phyloP scores from a whole-genome alignment of 2,797 vertebrate species.

The Hemitrygon akajei region DNA sequence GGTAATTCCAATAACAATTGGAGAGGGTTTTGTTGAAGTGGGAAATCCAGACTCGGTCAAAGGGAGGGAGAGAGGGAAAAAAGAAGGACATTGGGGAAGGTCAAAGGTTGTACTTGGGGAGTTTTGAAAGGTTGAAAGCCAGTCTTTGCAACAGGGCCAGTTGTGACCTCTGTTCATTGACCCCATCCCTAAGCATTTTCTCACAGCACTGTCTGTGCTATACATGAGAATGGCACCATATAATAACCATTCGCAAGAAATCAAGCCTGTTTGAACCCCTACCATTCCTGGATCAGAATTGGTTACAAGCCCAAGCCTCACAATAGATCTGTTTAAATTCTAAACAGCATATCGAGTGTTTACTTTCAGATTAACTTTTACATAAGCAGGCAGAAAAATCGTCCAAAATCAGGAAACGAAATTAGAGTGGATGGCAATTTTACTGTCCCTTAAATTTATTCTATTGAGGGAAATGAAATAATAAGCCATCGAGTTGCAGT shows the following conservation, averaged over 20 bases:
- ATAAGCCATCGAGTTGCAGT: background rate
- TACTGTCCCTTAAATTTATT: background rate
- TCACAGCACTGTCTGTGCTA: background rate
- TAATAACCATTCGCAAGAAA: slow-evolving; percentile 17
- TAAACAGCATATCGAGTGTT: no score
- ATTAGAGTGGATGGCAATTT: background rate
- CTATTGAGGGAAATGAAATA: background rate
- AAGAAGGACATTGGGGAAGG: background rate
- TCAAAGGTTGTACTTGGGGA: slow-evolving; percentile 25
- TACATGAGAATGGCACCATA: slow-evolving; percentile 16
- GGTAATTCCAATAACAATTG: background rate
- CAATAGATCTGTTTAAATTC: background rate
- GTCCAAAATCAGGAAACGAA: background rate
- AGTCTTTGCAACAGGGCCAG: background rate
- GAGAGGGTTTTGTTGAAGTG: background rate
- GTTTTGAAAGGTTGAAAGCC: background rate
- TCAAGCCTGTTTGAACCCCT: background rate
- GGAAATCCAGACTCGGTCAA: background rate
- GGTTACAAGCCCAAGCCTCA: background rate
- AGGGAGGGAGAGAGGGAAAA: background rate
- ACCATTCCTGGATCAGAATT: background rate
- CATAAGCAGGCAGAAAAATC: background rate
- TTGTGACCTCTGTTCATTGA: slow-evolving; percentile 34
- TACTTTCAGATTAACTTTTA: background rate
- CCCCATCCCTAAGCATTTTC: background rate